Base-by-base conservation (phyloP, 1,140 invertebrate genomes). In the Ceratosolen fusciceps region DNA sequence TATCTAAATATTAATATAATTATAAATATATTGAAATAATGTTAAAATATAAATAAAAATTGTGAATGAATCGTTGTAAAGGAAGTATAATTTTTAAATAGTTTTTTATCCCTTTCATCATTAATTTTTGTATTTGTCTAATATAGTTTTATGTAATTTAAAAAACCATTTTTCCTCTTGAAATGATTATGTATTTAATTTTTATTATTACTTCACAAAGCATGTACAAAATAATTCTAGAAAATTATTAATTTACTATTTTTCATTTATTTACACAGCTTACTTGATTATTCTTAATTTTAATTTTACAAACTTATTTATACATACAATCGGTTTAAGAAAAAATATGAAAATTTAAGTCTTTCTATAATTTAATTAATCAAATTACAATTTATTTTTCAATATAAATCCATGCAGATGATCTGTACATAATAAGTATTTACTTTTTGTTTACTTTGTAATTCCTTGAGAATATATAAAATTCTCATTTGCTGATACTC, bases 31-130 rank as follows among this genome's bases (percentile, higher is more conserved):
- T 67, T 56, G 26, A 74, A 56, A 71, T 31, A 79, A 65, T 79
- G 77, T 79, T 79, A 73, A 68, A 79, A 80, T 58, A 74, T 24
- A 80, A 80, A 80, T 80, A 80, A 79, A 79, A 74, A 74, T 52
- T 80, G 74, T 60, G 49, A 80, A 74, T 58, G 54, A 80, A 60
- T 58, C 49, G 58, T 71, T 78, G 68, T 65, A 43, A 79, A 79
- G 56, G 54, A 73, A 65, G 31, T 10, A 37, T 58, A 60, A 34
- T n/a, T 54, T 54, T 39, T 56, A 54, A 62, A 47, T 49, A 52
- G 26, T 68, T 16, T 76, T 76, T 37, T 56, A 72, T 14, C 47
- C 52, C 24, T 70, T 54, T n/a, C 21, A 21, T 52, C 43, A 54
- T 37, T 21, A 21, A 52, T 52, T 47, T 47, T 49, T 31, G 31